Evolutionary conservation across 2,113 vertebrate genomes (phyloP).

Genomic region (Tretioscincus oriximinensis): DNA sequence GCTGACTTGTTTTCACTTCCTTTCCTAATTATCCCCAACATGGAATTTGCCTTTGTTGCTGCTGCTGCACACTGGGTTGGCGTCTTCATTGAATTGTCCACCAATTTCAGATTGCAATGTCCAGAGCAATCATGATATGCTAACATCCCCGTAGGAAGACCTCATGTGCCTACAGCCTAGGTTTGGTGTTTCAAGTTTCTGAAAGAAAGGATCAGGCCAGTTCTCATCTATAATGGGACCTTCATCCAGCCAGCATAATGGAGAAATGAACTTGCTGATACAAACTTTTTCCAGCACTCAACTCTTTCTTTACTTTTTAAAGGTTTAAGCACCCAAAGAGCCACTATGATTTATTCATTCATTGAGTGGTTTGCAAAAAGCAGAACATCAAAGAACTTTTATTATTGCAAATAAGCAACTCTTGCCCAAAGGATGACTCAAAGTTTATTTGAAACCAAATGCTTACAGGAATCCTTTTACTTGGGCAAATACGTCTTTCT

Average conservation of each 20-base stretch:
- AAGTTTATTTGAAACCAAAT: conserved; percentile 5
- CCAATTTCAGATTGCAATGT: no score
- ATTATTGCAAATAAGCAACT: not conserved
- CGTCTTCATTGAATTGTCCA: no score
- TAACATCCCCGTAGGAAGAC: no score
- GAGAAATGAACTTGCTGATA: not conserved
- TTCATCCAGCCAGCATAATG: not conserved
- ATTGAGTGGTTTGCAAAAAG: conserved; percentile 18
- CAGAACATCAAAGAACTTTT: conserved; percentile 23
- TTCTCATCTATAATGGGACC: no score
- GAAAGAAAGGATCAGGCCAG: no score
- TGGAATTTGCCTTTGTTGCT: no score
- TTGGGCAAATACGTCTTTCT: not conserved
- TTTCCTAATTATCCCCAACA: no score
- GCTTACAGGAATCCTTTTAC: conserved; percentile 18
- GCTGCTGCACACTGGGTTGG: no score
- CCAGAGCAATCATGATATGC: no score
- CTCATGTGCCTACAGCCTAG: no score
- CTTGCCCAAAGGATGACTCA: conserved; percentile 11
- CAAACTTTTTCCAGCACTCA: conserved; percentile 15
- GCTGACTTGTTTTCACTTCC: no score
- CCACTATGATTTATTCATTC: conserved; percentile 17
- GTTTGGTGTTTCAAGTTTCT: no score
- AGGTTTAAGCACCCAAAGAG: not conserved
- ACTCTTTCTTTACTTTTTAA: conserved; percentile 1